Conservation (phyloP, 1,140 invertebrate genomes). For the Popillia japonica region DNA sequence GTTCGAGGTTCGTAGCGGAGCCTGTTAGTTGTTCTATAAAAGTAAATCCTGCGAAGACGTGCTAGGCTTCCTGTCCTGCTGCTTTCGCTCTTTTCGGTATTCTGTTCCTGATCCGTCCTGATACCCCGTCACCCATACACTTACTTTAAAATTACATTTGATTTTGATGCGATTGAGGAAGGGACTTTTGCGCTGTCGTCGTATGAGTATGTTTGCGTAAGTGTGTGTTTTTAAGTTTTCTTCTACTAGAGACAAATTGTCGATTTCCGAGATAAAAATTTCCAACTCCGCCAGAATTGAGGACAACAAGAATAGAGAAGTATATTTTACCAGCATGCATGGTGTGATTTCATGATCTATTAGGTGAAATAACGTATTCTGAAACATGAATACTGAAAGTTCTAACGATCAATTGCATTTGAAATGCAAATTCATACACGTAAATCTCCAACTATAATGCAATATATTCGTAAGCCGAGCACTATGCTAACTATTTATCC, state of each 20-base stretch:
- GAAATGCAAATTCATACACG: background rate
- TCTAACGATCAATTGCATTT: no score
- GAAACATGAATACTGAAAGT: no score
- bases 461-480: background rate
- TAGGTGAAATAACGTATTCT: no score
- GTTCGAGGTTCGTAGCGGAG: conserved; percentile 52
- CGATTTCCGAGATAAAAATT: no score
- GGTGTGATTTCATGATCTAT: no score
- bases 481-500: background rate
- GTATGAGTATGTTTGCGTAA: background rate
- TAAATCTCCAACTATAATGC: background rate
- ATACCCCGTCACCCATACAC: conserved; percentile 49
- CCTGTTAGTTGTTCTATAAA: conserved; percentile 60
- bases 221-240: no score
- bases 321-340: no score
- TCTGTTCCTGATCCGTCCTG: conserved; percentile 38
- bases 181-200: background rate
- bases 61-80: conserved; percentile 51
- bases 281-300: no score
- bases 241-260: no score
- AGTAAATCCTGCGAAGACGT: conserved; percentile 57
- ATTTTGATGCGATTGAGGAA: conserved; percentile 43
- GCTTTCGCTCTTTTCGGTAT: conserved; percentile 46
- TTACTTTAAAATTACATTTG: conserved; percentile 53
- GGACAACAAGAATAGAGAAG: no score